These are phyloP conservation scores for Hemicordylus capensis DNA, from an alignment of 2,113 vertebrate genomes.

Conservation along the genomic window DNA sequence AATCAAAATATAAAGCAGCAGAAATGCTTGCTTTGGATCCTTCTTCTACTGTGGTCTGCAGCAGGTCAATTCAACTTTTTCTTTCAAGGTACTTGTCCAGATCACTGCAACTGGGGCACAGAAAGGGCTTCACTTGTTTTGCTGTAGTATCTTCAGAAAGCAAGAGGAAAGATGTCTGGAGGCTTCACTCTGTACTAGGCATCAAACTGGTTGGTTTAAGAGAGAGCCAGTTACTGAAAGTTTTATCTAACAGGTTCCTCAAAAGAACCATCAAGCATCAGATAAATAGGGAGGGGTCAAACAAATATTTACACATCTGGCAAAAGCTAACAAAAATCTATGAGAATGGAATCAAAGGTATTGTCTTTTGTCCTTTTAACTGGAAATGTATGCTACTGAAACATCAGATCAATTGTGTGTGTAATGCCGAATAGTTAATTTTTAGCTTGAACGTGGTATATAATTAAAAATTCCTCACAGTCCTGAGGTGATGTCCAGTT, in stretches of 20 bases:
- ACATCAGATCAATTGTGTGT: conserved; percentile 40
- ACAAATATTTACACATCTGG: neutral
- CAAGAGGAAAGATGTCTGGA: conserved; percentile 23
- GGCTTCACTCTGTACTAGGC: conserved; percentile 13
- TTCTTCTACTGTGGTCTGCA: no score
- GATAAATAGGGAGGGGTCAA: neutral
- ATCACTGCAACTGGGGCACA: neutral
- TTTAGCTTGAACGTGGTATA: conserved; percentile 17
- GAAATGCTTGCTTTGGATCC: no score
- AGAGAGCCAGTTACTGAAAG: neutral
- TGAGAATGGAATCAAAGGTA: neutral
- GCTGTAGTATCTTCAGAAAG: neutral
- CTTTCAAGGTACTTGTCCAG: no score
- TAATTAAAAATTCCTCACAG: conserved; percentile 39
- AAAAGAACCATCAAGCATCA: conserved; percentile 22
- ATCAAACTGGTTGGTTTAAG: neutral
- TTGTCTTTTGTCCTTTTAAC: conserved; percentile 16
- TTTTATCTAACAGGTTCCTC: conserved; percentile 17
- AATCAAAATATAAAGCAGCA: no score
- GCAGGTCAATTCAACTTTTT: no score
- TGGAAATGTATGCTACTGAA: neutral
- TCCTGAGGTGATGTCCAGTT: conserved; percentile 17
- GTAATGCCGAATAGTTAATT: neutral
- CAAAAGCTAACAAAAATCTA: neutral
- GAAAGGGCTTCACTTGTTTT: neutral